phyloP scores from a whole-genome alignment of 2,888 invertebrate species.

The Machimus rusticus region DNA sequence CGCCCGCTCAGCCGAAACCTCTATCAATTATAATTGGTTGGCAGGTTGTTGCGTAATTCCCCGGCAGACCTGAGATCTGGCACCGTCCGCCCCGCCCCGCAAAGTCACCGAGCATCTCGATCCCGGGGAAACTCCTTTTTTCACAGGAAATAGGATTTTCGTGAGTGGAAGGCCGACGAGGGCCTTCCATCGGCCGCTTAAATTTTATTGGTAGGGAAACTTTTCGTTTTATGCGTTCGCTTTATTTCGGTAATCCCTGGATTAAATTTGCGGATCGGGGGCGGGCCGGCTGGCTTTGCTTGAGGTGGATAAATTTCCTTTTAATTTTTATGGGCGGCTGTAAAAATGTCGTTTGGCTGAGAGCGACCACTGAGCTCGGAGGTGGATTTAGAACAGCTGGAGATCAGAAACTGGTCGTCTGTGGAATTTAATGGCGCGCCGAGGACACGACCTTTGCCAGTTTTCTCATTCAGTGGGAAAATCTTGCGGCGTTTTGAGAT shows the following conservation, averaged over 20 bases:
- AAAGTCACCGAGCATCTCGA: background rate
- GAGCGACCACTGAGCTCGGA: background rate
- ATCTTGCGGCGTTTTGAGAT: background rate
- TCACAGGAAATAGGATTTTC: constrained; percentile 22
- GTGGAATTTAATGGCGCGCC: background rate
- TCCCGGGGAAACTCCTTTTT: background rate
- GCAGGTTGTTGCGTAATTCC: constrained; percentile 20
- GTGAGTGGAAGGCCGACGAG: background rate
- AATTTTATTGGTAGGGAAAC: constrained; percentile 5
- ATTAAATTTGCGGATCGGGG: background rate
- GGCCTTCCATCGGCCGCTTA: background rate
- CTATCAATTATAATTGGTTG: constrained; percentile 29
- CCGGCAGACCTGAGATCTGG: background rate
- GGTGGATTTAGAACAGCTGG: background rate
- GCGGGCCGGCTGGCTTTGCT: background rate
- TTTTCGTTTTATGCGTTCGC: constrained; percentile 18
- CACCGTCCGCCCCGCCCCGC: background rate
- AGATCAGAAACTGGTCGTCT: background rate
- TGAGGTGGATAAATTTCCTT: background rate
- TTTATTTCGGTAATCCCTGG: background rate
- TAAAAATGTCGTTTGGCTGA: background rate
- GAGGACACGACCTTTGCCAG: background rate
- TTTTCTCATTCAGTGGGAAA: background rate
- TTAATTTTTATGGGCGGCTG: background rate
- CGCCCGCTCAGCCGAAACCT: background rate